A percentile compares a stretch with the other conserved stretches of the same genome.
Evolutionary conservation across 2,113 vertebrate genomes (phyloP).

Genomic region (Podarcis raffonei): DNA sequence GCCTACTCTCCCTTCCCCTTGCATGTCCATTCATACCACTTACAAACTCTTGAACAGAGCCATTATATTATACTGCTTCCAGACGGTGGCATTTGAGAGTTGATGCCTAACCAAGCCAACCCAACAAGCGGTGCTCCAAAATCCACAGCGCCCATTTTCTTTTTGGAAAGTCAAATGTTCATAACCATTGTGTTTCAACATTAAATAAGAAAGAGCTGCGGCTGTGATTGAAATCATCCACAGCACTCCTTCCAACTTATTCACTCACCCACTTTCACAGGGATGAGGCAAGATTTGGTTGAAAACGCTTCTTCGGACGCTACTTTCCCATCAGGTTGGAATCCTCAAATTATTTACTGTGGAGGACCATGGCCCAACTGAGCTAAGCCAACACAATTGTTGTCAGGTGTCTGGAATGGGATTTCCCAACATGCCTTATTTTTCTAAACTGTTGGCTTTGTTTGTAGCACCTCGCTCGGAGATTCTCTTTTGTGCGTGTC

Average conservation of each 20-base stretch:
- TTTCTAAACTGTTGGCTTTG: constrained; percentile 37
- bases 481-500: constrained; percentile 56
- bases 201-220: background rate
- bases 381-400: background rate
- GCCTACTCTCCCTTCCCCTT: too few relatives aligned
- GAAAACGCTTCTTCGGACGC: background rate
- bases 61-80: background rate
- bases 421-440: background rate
- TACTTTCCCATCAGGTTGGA: constrained; percentile 2
- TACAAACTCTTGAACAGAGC: background rate
- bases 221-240: background rate
- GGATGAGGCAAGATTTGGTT: background rate
- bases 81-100: background rate
- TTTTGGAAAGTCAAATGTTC: background rate
- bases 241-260: too few relatives aligned
- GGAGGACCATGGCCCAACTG: background rate
- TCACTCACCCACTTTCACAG: too few relatives aligned
- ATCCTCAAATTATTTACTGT: background rate
- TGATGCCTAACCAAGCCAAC: background rate
- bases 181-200: background rate
- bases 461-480: background rate
- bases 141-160: background rate
- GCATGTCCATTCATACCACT: too few relatives aligned
- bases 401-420: constrained; percentile 9
- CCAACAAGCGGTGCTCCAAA: background rate